Base-by-base conservation (phyloP, 2,888 invertebrate species). In the Spilarctia lutea region DNA sequence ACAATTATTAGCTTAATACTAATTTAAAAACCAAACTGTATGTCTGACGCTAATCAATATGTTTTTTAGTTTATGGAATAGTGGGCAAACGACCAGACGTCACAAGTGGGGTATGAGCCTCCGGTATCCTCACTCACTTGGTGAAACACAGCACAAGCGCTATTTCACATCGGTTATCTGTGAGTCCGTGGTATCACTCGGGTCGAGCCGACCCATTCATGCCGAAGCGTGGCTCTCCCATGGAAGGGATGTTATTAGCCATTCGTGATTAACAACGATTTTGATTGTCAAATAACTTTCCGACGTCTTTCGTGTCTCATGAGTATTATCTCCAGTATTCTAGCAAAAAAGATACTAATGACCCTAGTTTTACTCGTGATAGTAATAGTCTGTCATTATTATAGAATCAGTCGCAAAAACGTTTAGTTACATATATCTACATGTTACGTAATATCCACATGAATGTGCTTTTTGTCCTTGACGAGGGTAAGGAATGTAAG, bases 391-490 rank as follows among this genome's bases (percentile, higher is more conserved):
- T 10, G 30, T 67, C 72, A 66, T 65, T 52, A 56, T 27, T 73
- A 69, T 27, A 45, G 45, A 72, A 66, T n/a, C 33, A 33, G 72
- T 35, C 4, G 30, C 73, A 73, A 73, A 73, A 73, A 73, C 68
- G 45, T 73, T 73, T 63, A 27, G 63, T 73, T 68, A 68, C 35
- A 68, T 48, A 63, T 42, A 63, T 42, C 63, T 73, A 68, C 27
- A 52, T 52, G 52, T 27, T 35, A 70, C 60, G 63, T 70, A 63
- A 60, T 63, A 63, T 67, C 39, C 45, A 68, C 33, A 60, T 39
- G 39, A 42, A 68, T 39, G 48, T 48, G 73, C 48, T 73, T 73
- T 73, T 73, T 69, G 73, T 69, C 30, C 35, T 65, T 69, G 69
- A 73, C 65, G 24, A 65, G 73, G 73, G 73, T 73, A 30, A n/a